These are phyloP conservation scores for Orthosia incerta DNA, from an alignment of 2,888 invertebrate genomes.

Conservation along the genomic window DNA sequence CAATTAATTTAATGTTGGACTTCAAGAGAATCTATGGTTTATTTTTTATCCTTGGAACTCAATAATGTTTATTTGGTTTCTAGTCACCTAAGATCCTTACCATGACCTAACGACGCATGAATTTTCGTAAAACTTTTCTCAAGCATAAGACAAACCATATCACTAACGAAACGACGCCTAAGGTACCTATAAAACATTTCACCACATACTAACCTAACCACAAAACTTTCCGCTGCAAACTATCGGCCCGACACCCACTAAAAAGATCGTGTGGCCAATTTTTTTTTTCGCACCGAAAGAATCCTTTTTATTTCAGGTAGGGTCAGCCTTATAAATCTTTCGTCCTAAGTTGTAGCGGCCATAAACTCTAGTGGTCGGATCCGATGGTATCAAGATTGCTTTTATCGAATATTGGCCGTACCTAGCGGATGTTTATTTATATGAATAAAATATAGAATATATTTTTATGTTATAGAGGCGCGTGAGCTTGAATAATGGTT, in stretches of 20 bases:
- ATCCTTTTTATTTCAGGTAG: conserved; percentile 77
- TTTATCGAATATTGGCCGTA: conserved; percentile 80
- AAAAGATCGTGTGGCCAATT: conserved; percentile 65
- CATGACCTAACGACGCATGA: neutral
- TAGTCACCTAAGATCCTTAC: neutral
- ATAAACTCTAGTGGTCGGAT: conserved; percentile 79
- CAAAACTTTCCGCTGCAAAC: conserved; percentile 59
- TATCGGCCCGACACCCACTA: conserved; percentile 49
- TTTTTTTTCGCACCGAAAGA: conserved; percentile 70
- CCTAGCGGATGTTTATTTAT: conserved; percentile 61
- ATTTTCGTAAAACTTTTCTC: neutral
- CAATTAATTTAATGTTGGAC: no score
- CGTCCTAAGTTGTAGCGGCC: conserved; percentile 80
- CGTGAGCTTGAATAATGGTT: conserved; percentile 52
- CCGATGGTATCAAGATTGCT: conserved; percentile 83
- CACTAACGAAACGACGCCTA: conserved; percentile 12
- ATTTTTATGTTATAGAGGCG: conserved; percentile 41
- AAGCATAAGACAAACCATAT: conserved; percentile 6
- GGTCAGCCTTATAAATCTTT: conserved; percentile 82
- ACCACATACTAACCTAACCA: conserved; percentile 44
- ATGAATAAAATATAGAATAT: conserved; percentile 44
- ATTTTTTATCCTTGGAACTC: no score
- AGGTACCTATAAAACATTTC: conserved; percentile 54
- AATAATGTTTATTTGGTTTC: neutral
- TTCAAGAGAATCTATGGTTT: no score